Conservation (phyloP, 2,113 vertebrate species). For the Sapayoa aenigma region DNA sequence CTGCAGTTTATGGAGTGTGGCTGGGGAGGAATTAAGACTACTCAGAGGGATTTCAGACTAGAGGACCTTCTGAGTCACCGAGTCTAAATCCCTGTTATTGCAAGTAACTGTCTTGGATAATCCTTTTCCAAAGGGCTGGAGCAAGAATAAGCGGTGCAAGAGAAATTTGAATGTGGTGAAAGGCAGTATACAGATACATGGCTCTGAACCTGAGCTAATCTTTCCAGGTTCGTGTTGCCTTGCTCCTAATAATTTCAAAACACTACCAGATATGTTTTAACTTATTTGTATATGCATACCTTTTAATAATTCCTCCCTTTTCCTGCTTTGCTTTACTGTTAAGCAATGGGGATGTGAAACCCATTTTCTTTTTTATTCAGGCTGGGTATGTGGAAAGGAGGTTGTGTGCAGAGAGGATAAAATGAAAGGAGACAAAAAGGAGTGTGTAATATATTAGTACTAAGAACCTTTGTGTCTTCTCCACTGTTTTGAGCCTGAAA, state of each 20-base stretch:
- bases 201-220: background rate
- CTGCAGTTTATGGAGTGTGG: background rate
- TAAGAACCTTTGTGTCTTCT: background rate
- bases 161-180: background rate
- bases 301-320: background rate
- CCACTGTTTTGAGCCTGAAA: background rate
- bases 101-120: background rate
- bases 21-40: background rate
- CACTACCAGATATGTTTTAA: background rate
- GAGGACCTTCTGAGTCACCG: background rate
- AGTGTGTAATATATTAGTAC: background rate
- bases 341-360: background rate
- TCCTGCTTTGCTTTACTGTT: background rate
- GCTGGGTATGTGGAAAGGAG: background rate
- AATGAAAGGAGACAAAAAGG: background rate
- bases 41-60: background rate
- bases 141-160: background rate
- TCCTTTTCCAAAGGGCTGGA: background rate
- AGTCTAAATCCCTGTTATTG: background rate
- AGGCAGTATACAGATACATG: fast-evolving
- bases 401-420: background rate
- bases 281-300: background rate
- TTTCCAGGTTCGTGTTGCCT: background rate
- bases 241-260: background rate
- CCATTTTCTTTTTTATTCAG: background rate